Percentiles rank a stretch among this genome's conserved stretches.
phyloP scores from a whole-genome alignment of 1,140 invertebrate genomes.

The Eupeodes corollae region DNA sequence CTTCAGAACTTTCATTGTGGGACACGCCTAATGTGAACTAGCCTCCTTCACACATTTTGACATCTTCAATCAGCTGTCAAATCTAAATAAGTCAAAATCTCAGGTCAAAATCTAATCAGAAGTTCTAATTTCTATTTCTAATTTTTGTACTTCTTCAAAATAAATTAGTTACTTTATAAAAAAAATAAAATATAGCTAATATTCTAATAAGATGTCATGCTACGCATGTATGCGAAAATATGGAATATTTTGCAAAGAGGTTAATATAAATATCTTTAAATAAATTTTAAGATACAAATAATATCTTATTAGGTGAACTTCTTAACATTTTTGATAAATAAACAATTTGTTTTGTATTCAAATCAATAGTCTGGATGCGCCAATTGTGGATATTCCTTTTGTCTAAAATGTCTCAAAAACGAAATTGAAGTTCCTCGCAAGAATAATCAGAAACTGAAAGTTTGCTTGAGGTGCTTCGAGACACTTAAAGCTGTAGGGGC shows the following conservation, averaged over 20 bases:
- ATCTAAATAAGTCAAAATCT: too few species aligned
- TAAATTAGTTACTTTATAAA: too few species aligned
- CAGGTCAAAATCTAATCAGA: too few species aligned
- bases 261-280: conserved; percentile 12
- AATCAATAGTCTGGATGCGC: conserved; percentile 45
- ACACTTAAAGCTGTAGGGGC: conserved; percentile 23
- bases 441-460: conserved; percentile 21
- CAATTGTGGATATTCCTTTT: conserved; percentile 51
- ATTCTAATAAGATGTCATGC: conserved; percentile 38
- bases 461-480: conserved; percentile 30
- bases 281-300: neutral
- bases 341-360: conserved; percentile 6
- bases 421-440: conserved; percentile 38
- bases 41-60: too few species aligned
- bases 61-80: too few species aligned
- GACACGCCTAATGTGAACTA: too few species aligned
- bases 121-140: too few species aligned
- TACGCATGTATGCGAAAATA: conserved; percentile 41
- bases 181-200: too few species aligned
- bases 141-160: too few species aligned
- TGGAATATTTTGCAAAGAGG: conserved; percentile 42
- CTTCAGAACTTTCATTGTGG: too few species aligned
- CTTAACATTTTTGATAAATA: neutral
- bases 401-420: conserved; percentile 48
- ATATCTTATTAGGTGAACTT: neutral